Evolutionary conservation across 1,140 invertebrate species (phyloP).

Genomic region (Philaenus spumarius): DNA sequence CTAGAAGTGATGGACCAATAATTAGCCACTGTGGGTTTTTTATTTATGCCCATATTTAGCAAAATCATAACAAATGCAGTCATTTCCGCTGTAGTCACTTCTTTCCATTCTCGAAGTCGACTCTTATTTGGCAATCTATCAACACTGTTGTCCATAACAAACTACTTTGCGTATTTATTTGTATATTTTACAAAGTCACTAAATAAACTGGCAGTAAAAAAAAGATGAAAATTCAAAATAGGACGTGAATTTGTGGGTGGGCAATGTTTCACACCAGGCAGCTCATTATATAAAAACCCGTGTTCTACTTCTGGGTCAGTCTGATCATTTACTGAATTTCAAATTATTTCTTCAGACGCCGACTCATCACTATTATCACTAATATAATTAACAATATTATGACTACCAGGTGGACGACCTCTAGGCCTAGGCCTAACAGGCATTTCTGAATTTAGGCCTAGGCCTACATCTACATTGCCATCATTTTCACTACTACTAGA

Average conservation of each 20-base stretch:
- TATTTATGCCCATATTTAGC: too few relatives aligned
- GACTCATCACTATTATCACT: background rate
- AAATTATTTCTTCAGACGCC: background rate
- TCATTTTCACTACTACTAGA: too few relatives aligned
- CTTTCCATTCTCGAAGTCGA: conserved; percentile 2
- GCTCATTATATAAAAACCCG: background rate
- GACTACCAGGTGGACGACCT: conserved; percentile 3
- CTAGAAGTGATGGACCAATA: background rate
- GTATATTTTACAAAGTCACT: conserved; percentile 9
- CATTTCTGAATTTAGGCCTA: too few relatives aligned
- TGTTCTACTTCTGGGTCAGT: background rate
- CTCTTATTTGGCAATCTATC: background rate
- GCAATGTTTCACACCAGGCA: background rate
- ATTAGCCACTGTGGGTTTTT: conserved; percentile 1
- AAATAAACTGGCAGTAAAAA: conserved; percentile 2
- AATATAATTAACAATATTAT: background rate
- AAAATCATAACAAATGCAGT: too few relatives aligned
- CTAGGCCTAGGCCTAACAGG: background rate
- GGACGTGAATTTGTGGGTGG: conserved; percentile 4
- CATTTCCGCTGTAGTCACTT: background rate
- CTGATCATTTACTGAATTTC: conserved; percentile 6
- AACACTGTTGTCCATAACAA: background rate
- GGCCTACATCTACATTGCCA: too few relatives aligned
- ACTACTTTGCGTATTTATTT: conserved; percentile 10
- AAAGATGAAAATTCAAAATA: background rate